These are phyloP conservation scores for Leptopilina clavipes DNA, from an alignment of 1,140 invertebrate species.

Conservation along the genomic window DNA sequence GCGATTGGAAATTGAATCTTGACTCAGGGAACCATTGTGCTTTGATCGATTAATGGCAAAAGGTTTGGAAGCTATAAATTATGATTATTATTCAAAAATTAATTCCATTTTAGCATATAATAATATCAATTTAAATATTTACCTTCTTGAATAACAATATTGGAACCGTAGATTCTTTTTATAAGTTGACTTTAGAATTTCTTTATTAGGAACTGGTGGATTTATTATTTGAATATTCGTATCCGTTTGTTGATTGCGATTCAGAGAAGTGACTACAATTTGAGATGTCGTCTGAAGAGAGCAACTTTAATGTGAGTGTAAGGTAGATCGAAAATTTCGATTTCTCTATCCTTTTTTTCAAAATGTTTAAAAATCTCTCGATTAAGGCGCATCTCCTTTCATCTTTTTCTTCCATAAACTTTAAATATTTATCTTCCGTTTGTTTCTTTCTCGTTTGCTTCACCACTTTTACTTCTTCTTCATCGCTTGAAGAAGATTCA, in stretches of 20 bases:
- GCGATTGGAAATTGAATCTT: conserved; percentile 70
- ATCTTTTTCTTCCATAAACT: too few relatives aligned
- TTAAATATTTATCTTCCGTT: too few relatives aligned
- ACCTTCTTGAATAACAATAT: conserved; percentile 88
- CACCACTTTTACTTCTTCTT: too few relatives aligned
- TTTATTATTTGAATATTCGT: conserved; percentile 61
- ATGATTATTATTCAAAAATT: conserved; percentile 24
- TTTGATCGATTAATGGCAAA: conserved; percentile 87
- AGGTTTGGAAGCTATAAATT: conserved; percentile 81
- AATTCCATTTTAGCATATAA: too few relatives aligned
- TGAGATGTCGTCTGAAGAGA: conserved; percentile 41
- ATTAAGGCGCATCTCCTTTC: too few relatives aligned
- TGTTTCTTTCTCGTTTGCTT: too few relatives aligned
- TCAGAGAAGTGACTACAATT: conserved; percentile 56
- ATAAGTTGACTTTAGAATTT: conserved; percentile 42
- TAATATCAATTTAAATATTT: too few relatives aligned
- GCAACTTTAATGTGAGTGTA: too few relatives aligned
- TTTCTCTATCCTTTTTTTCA: too few relatives aligned
- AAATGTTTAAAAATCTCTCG: too few relatives aligned
- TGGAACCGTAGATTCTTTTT: conserved; percentile 61
- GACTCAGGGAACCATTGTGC: conserved; percentile 72
- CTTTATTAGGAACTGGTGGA: conserved; percentile 49
- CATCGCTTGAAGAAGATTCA: too few relatives aligned
- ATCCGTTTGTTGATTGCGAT: conserved; percentile 55
- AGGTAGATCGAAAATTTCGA: too few relatives aligned